phyloP scores from a whole-genome alignment of 2,888 invertebrate genomes.

The Troilus luridus region DNA sequence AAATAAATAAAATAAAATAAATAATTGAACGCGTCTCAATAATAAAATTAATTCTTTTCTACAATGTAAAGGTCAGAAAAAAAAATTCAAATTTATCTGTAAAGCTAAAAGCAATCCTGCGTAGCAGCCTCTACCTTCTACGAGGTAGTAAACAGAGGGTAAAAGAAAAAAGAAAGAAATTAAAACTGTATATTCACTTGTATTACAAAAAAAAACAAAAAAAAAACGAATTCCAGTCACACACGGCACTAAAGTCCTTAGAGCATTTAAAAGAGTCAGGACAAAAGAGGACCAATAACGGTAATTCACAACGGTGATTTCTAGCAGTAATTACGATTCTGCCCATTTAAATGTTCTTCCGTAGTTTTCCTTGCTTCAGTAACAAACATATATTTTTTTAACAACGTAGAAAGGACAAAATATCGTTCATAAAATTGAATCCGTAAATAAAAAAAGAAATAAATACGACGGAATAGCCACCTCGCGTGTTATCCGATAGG shows the following conservation, averaged over 20 bases:
- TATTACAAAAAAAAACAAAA: neutral
- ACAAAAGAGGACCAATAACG: neutral
- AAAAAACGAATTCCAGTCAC: neutral
- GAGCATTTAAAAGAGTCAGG: neutral
- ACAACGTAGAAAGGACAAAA: neutral
- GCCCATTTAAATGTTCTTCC: neutral
- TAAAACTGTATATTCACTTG: neutral
- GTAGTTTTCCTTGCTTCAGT: neutral
- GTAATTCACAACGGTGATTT: slow-evolving; percentile 35
- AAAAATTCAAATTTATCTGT: no score
- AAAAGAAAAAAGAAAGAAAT: neutral
- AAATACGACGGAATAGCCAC: neutral
- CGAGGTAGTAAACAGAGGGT: no score
- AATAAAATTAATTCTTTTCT: no score
- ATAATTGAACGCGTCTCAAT: no score
- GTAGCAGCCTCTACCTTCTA: no score
- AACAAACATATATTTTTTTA: neutral
- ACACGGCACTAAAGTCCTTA: neutral
- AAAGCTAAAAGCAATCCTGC: no score
- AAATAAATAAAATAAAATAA: no score
- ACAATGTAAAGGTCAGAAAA: no score
- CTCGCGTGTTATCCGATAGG: neutral
- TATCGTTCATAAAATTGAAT: neutral
- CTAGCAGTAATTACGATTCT: slow-evolving; percentile 16
- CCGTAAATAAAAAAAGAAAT: neutral